Evolutionary conservation across 2,797 vertebrate genomes (phyloP).

Genomic region (Coreius guichenoti): DNA sequence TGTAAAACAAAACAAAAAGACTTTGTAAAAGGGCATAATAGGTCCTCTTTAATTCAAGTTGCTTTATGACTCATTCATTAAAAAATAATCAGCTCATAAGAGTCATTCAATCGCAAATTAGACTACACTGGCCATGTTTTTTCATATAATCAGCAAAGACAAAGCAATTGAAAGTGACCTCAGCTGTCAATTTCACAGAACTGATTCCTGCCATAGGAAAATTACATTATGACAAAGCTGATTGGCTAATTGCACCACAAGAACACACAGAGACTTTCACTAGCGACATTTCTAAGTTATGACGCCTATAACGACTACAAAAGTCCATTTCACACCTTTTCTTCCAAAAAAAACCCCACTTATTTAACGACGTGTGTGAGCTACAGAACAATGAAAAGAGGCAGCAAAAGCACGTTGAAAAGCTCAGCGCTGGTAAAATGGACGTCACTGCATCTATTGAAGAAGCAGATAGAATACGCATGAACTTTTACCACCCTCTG

Average conservation of each 20-base stretch:
- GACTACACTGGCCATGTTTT: not conserved
- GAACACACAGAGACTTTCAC: not conserved
- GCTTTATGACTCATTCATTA: not conserved
- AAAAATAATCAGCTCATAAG: not conserved
- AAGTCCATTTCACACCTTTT: not conserved
- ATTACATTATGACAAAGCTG: not conserved
- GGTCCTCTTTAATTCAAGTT: not conserved
- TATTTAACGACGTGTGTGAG: not conserved
- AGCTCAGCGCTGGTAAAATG: slow-evolving; percentile 20
- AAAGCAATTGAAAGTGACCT: not conserved
- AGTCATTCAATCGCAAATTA: not conserved
- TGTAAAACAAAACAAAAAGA: not conserved
- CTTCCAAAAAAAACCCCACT: not conserved
- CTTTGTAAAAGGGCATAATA: not conserved
- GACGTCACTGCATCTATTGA: slow-evolving; percentile 19
- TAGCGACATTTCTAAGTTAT: not conserved
- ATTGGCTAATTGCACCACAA: not conserved
- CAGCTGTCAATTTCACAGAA: not conserved
- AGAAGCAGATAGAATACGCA: slow-evolving; percentile 25
- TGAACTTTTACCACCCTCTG: slow-evolving; percentile 21
- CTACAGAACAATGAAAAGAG: slow-evolving; percentile 21
- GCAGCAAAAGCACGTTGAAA: not conserved
- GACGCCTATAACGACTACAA: not conserved
- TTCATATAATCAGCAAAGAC: not conserved
- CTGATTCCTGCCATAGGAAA: not conserved